Percentiles rank a stretch among this genome's conserved stretches.
Evolutionary conservation across 2,797 vertebrate genomes (phyloP).

Genomic region (Tinamus major): DNA sequence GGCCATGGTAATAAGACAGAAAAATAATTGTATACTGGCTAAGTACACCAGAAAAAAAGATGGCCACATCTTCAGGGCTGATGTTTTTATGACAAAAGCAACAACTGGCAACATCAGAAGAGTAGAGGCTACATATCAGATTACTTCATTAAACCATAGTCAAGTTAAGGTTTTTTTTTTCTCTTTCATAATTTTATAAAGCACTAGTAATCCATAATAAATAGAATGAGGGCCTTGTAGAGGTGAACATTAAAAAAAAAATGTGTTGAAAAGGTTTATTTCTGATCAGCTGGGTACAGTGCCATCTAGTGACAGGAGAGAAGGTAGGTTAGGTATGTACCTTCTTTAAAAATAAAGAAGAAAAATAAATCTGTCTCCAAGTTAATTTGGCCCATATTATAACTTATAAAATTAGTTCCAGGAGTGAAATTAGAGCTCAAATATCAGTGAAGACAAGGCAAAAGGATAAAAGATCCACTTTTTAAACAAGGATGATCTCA

Average conservation of each 20-base stretch:
- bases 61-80: not conserved
- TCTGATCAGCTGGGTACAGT: not conserved
- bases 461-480: not conserved
- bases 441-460: not conserved
- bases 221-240: not conserved
- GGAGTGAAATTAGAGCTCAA: not conserved
- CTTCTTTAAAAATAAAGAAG: not conserved
- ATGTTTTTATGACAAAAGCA: not conserved
- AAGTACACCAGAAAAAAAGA: not conserved
- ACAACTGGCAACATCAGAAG: rapidly evolving
- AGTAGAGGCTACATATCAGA: not conserved
- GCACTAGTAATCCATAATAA: not conserved
- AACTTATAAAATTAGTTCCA: not conserved
- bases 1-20: not conserved
- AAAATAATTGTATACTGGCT: not conserved
- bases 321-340: not conserved
- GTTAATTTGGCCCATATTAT: not conserved
- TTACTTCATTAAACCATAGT: not conserved
- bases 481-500: not conserved
- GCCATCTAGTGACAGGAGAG: constrained; percentile 16
- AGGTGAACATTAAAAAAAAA: not conserved
- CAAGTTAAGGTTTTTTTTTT: not conserved
- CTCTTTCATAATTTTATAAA: not conserved
- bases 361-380: not conserved
- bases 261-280: not conserved